Percentiles rank a stretch among this genome's conserved stretches.
These are phyloP conservation scores for Asarcornis scutulata DNA, from an alignment of 2,113 vertebrate genomes.

Conservation along the genomic window DNA sequence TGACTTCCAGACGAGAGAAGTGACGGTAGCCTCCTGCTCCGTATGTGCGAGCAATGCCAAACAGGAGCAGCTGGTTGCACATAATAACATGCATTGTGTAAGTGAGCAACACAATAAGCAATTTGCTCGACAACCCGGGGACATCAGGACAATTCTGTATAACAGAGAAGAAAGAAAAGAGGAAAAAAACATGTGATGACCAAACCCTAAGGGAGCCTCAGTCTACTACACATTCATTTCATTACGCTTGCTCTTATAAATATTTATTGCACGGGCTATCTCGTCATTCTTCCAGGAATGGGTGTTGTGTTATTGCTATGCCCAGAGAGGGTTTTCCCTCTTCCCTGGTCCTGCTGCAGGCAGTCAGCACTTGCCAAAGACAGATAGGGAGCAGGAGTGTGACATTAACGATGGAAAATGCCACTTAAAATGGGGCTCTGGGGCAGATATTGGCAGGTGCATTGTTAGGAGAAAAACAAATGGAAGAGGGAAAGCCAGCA, in stretches of 20 bases:
- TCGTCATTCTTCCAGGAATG: conserved; percentile 63
- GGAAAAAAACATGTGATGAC: conserved; percentile 49
- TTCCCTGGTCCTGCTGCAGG: conserved; percentile 42
- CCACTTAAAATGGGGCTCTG: conserved; percentile 51
- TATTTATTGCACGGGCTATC: conserved; percentile 63
- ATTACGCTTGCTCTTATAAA: conserved; percentile 71
- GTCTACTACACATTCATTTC: conserved; percentile 60
- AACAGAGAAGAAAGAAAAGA: conserved; percentile 55
- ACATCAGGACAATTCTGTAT: conserved; percentile 62
- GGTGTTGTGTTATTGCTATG: conserved; percentile 49
- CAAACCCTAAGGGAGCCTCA: conserved; percentile 63
- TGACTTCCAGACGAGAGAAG: conserved; percentile 31
- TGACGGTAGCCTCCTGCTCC: conserved; percentile 43
- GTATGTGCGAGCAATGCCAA: conserved; percentile 51
- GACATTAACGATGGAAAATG: conserved; percentile 56
- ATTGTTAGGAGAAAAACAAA: conserved; percentile 43
- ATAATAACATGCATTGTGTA: conserved; percentile 70
- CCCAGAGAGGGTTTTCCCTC: conserved; percentile 21
- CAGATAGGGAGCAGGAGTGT: conserved; percentile 20
- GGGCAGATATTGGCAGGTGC: conserved; percentile 59
- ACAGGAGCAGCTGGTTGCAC: conserved; percentile 69
- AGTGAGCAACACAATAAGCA: conserved; percentile 72
- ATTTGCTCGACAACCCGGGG: conserved; percentile 70
- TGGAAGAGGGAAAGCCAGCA: conserved; percentile 18
- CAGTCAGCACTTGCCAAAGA: conserved; percentile 5